Conservation (phyloP, 2,888 invertebrate species). For the Augiades crinisus region DNA sequence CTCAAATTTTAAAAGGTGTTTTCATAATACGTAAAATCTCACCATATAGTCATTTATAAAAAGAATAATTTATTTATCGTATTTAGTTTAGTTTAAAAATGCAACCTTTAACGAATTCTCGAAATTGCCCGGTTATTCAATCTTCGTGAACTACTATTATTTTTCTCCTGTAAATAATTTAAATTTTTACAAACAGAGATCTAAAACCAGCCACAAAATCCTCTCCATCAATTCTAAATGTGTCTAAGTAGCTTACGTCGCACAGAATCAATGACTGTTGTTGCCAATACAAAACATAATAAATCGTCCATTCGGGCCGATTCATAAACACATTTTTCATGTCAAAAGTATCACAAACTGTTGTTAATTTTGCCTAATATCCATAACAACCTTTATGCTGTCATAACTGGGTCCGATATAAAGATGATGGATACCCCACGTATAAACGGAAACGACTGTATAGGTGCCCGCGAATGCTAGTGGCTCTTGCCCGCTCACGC, state of each 20-base stretch:
- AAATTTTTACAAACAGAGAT: background rate
- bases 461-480: conserved; percentile 25
- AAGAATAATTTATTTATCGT: too few species aligned
- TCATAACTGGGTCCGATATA: conserved; percentile 67
- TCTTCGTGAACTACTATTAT: too few species aligned
- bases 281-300: conserved; percentile 30
- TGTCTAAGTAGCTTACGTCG: conserved; percentile 5
- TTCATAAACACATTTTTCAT: conserved; percentile 59
- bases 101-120: too few species aligned
- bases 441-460: conserved; percentile 48
- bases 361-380: conserved; percentile 76
- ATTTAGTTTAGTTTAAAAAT: too few species aligned
- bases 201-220: background rate
- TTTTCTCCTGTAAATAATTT: background rate
- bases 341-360: conserved; percentile 73
- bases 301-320: conserved; percentile 48
- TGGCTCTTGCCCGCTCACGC: conserved; percentile 8
- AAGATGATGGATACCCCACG: conserved; percentile 73
- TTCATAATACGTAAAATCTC: too few species aligned
- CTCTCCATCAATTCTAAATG: conserved; percentile 6
- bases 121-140: too few species aligned
- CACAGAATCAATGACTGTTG: conserved; percentile 17
- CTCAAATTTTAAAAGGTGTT: too few species aligned
- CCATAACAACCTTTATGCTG: conserved; percentile 69
- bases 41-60: too few species aligned